Evolutionary conservation across 2,113 vertebrate species (phyloP), one percentile per base, ranked within the genome.

Genomic region (Petromus typicus): DNA sequence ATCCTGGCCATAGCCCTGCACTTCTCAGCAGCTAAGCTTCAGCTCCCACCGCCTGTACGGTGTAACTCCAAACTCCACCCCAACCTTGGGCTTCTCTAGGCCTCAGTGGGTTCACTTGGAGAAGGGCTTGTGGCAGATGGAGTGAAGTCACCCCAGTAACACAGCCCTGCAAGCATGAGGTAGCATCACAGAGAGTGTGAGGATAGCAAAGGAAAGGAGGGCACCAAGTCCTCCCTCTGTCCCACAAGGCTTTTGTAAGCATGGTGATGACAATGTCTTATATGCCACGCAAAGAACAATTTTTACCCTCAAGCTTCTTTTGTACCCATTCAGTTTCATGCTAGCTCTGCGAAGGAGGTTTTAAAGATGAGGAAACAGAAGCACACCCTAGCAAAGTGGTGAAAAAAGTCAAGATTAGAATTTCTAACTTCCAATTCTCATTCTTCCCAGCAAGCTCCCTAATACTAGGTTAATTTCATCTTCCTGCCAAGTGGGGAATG

Each of bases 351-450:
- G n/a, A 87, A 64, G 64, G 34, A 17, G 9, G 3, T 73, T 40
- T 90, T 66, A 63, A 89, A 91, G 40, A 85, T 25, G 51, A 61
- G 51, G 45, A 63, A 37, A 92, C 40, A 71, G 61, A 91, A 67
- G 90, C 48, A 64, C 82, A n/a, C 93, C 79, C 91, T 34, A 69
- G 83, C 34, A 88, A 59, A 67, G 5, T 3, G 64, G 34, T 34
- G n/a, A 79, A 67, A 45, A 76, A 54, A 13, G 45, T 57, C 45
- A 48, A 73, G 82, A 25, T 25, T 66, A 5, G 23, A 66, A 59
- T 57, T 45, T 57, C 54, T 37, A 54, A 64, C 27, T 73, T 66
- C 45, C 59, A 86, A 27, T 43, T 32, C 51, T 25, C 79, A 61
- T 67, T 85, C 61, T 78, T 73, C 67, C 22, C 76, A 82, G 87